Evolutionary conservation across 2,113 vertebrate genomes (phyloP), one percentile per base, ranked within the genome.

Genomic region (Turdus rufiventris): DNA sequence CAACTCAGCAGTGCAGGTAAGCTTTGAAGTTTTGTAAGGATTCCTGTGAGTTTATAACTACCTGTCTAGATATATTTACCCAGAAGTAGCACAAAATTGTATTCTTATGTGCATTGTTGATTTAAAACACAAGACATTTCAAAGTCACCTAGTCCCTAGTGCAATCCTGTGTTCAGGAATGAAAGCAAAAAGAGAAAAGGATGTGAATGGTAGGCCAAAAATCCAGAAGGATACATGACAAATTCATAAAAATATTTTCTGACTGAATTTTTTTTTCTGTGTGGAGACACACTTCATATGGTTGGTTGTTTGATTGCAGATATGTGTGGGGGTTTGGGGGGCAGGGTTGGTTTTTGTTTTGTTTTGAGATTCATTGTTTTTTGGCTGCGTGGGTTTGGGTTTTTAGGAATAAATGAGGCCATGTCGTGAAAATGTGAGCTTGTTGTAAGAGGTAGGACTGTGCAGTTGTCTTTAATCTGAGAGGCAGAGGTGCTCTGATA

Each of bases 21-120:
- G 40, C 20, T 94, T 57, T 85, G 70, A 77, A 85, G 65, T 94
- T 88, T 77, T 66, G 9, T 88, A 68, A 81, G 21, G 56, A 56
- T 2, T 87, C 34, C 47, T 80, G 9, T 87, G 10, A 18, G 2
- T 88, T 76, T 86, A 40, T 58, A 74, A 56, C 6, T 38, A 70
- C 50, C 25, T 80, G 33, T 56, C 26, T 48, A 62, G 8, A 63
- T 42, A 43, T 31, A 54, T 56, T 63, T 72, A 29, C 42, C 60
- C 11, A 74, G 43, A 86, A 77, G 36, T 47, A 80, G 21, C 33
- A 28, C 18, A 60, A 67, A 51, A 71, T 71, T 48, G 8, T 47
- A 20, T 81, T 77, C 50, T 76, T 61, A 93, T 29, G 15, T 24
- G 15, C 60, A 28, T 42, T 94, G 62, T 83, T 88, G 57, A 62